Evolutionary conservation across 1,140 invertebrate species (phyloP).

Genomic region (Metaphire vulgaris): DNA sequence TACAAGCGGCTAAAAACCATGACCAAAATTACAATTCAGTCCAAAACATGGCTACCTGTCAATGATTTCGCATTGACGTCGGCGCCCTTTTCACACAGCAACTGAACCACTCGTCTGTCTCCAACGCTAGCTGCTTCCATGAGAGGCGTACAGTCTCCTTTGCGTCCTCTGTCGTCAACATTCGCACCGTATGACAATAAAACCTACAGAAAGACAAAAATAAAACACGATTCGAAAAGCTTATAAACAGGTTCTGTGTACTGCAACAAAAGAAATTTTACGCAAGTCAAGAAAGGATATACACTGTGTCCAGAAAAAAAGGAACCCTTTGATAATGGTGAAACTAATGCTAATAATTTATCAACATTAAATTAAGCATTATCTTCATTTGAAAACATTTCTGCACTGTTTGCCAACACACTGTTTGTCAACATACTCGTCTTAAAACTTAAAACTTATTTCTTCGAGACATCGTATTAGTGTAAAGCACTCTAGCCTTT

Average conservation of each 20-base stretch:
- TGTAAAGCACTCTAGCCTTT: no score
- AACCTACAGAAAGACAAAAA: background rate
- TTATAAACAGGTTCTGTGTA: background rate
- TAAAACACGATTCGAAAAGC: background rate
- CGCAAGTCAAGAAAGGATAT: background rate
- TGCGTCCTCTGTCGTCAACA: conserved; percentile 15
- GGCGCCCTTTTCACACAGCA: conserved; percentile 89
- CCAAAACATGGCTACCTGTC: no score
- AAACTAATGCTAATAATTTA: no score
- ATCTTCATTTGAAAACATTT: no score
- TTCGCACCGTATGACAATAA: background rate
- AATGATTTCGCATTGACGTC: conserved; percentile 81
- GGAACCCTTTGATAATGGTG: no score
- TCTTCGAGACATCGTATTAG: no score
- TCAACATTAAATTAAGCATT: no score
- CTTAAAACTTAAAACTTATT: no score
- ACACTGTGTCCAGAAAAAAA: background rate
- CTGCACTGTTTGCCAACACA: no score
- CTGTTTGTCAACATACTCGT: no score
- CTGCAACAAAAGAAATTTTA: background rate
- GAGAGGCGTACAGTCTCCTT: conserved; percentile 65
- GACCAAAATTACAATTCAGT: no score
- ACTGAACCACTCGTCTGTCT: conserved; percentile 92
- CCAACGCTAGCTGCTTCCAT: conserved; percentile 99
- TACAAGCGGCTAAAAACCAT: no score